Base-by-base conservation (phyloP, 2,113 vertebrate genomes). In the Phodopus roborovskii region DNA sequence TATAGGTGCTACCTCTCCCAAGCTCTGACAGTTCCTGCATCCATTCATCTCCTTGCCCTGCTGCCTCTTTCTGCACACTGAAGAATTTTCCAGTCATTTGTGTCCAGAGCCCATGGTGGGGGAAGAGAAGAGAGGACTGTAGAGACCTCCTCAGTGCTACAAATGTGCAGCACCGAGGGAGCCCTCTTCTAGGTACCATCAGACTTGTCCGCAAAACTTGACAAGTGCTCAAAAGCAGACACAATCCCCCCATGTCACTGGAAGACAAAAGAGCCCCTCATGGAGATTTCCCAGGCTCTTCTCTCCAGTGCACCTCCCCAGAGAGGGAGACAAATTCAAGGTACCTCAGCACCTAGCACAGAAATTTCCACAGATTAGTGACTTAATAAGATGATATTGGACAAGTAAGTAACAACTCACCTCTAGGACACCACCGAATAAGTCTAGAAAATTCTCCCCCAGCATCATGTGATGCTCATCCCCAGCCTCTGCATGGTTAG, bases 31-130 rank as follows among this genome's bases (percentile, higher is more conserved):
- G 33, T 78, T 91, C 94, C 95, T 8, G 7, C 62, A 79, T 93
- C 90, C 78, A 97, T 97, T 97, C 96, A 91, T 97, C 97, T 97
- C 93, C 84, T 16, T 73, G 85, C 62, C 95, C 77, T 92, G 39
- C 92, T 97, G 91, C 85, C 75, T 98, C 89, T 92, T 77, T 56
- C 45, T 77, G 45, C 79, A 94, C 1, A 28, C 39, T 87, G 66
- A 53, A 93, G 85, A 73, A 45, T 97, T 97, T 96, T 77, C 83
- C 30, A 2, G 36, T 2, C 60, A 19, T 53, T 96, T 56, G 71
- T 8, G 42, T 39, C 66, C 83, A 39, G 15, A 94, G 89, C 78
- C 94, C 62, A 24, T 26, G 20, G 17, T 0, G 48, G 19, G 33
- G 10, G 70, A 26, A 91, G 48, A 48, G 45, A 91, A 73, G 58